phyloP scores from a whole-genome alignment of 1,140 invertebrate species.

The Macrosteles quadrilineatus region DNA sequence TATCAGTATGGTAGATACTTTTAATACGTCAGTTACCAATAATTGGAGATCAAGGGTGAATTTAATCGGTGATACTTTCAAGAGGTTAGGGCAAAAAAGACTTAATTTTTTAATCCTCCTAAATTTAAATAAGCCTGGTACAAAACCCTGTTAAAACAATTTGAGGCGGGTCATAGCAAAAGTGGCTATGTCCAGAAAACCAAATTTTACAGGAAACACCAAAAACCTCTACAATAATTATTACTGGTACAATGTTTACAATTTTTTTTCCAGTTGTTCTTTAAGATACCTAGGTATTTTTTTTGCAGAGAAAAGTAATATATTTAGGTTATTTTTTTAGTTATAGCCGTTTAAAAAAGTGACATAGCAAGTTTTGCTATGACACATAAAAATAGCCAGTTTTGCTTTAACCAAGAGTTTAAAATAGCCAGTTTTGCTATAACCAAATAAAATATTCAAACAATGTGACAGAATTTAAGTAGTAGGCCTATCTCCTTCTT shows the following conservation, averaged over 20 bases:
- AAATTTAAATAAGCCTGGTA: no score
- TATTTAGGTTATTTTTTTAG: not conserved
- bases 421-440: not conserved
- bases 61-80: no score
- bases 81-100: no score
- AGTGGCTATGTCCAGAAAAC: not conserved
- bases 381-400: no score
- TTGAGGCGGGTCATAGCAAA: not conserved
- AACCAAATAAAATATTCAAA: not conserved
- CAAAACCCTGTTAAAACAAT: not conserved
- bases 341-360: not conserved
- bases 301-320: not conserved
- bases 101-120: no score
- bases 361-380: not conserved
- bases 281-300: not conserved
- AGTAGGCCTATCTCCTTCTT: not conserved
- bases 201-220: not conserved
- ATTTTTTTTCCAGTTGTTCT: not conserved
- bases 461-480: not conserved
- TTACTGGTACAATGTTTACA: conserved; percentile 4
- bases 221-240: no score
- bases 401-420: no score
- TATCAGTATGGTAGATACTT: no score
- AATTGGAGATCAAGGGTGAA: no score
- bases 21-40: no score